A percentile compares a stretch with the other conserved stretches of the same genome.
Conservation (phyloP, 1,140 invertebrate species). For the Pseudomyrmex gracilis region DNA sequence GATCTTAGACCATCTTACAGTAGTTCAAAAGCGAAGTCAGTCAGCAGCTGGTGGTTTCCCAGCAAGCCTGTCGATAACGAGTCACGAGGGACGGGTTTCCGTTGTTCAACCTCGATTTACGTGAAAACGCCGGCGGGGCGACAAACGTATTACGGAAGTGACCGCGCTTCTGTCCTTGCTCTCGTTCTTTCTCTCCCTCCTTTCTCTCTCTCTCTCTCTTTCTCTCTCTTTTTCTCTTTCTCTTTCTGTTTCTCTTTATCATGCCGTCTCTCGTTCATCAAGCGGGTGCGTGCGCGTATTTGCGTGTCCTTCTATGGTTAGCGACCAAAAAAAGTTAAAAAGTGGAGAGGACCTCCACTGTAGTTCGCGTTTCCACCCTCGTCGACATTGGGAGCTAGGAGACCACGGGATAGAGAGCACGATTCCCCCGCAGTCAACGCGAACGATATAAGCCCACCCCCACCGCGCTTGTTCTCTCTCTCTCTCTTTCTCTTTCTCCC, state of each 20-base stretch:
- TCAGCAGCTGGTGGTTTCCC: constrained; percentile 49
- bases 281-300: constrained; percentile 49
- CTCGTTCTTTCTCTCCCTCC: constrained; percentile 23
- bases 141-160: constrained; percentile 54
- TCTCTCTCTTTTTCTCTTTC: constrained; percentile 54
- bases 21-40: constrained; percentile 41
- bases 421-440: constrained; percentile 77
- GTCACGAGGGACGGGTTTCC: constrained; percentile 43
- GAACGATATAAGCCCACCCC: constrained; percentile 75
- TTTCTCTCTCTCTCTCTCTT: constrained; percentile 9
- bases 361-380: constrained; percentile 80
- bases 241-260: constrained; percentile 46
- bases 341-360: constrained; percentile 72
- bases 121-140: constrained; percentile 38
- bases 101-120: constrained; percentile 60
- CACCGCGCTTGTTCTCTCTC: constrained; percentile 44
- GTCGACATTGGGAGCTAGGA: constrained; percentile 77
- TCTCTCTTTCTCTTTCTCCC: no score
- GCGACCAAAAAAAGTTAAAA: constrained; percentile 65
- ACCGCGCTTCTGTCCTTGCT: constrained; percentile 57
- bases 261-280: constrained; percentile 17
- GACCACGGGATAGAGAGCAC: constrained; percentile 71
- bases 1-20: constrained; percentile 42
- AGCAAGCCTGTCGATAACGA: constrained; percentile 47
- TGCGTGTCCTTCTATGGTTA: constrained; percentile 58